Base-by-base conservation (phyloP, 2,113 vertebrate genomes). In the Oplegnathus fasciatus region DNA sequence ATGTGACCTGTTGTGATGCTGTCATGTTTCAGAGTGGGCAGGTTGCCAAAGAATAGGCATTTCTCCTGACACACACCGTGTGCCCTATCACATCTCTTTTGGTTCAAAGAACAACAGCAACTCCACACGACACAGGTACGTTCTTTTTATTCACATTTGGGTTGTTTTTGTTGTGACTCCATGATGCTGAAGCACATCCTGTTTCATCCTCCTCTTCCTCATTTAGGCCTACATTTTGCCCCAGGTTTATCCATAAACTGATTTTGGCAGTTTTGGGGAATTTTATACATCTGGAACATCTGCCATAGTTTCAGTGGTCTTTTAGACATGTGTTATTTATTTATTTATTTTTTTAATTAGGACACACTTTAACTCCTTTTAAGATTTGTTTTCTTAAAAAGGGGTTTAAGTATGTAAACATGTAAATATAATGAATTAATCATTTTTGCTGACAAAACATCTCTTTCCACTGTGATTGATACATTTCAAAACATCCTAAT, bases 1-100 rank as follows among this genome's bases (percentile, higher is more conserved):
- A 65, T 54, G 26, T 81, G 64, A 84, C 52, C 69, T 68, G 75
- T 30, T 79, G 26, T 75, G 62, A 60, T 75, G 6, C 28, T 68
- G 55, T 69, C 48, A 76, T 52, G 70, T 76, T 93, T 77, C 94
- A 99, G 98, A 99, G 88, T 99, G 98, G 98, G 97, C 98, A 2
- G 98, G 97, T 57, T 98, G 98, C 86, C 98, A 99, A 87, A 95
- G 97, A 76, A 97, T 99, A 70, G 94, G 95, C 42, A 99, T 99
- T 85, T 97, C 97, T 32, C 97, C 98, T 0, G 97, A 99, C 92
- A 98, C 97, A 2, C 98, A 99, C 61, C 96, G 96, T 2, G 98
- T 98, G 75, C 97, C 97, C 67, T 99, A 98, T 91, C 98, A 98
- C 93, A 98, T 99, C 93, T 98, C 97, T 69, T 98, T 98, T 64